A percentile compares a stretch with the other conserved stretches of the same genome.
Conservation (phyloP, 53 echinoderm and acorn worm species). For the Holothuria leucospilota region DNA sequence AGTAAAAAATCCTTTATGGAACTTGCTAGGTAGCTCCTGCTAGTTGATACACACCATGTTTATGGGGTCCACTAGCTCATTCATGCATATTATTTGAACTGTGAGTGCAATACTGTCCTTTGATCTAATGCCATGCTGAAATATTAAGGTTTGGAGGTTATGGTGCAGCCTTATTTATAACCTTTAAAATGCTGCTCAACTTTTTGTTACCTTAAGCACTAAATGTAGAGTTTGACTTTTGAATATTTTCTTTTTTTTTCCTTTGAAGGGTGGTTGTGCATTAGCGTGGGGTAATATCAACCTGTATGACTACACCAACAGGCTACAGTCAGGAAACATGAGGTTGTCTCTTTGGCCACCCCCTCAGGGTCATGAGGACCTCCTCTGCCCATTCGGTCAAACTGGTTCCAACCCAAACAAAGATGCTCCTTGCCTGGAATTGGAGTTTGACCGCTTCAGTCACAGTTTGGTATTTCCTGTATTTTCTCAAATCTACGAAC, state of each 20-base stretch:
- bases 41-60: too few relatives aligned
- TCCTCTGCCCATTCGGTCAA: constrained; percentile 91
- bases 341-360: constrained; percentile 97
- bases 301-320: constrained; percentile 96
- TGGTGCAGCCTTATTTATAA: too few relatives aligned
- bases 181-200: too few relatives aligned
- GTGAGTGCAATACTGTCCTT: too few relatives aligned
- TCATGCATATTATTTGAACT: too few relatives aligned
- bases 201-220: too few relatives aligned
- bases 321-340: constrained; percentile 92
- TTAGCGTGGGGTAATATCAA: constrained; percentile 98
- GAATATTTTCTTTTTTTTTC: not conserved
- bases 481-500: constrained; percentile 82
- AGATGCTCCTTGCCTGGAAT: constrained; percentile 93
- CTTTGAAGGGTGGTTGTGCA: constrained; percentile 71
- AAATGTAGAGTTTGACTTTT: too few relatives aligned
- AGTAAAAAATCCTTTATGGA: too few relatives aligned
- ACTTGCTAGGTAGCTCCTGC: too few relatives aligned
- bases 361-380: constrained; percentile 91
- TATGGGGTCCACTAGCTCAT: too few relatives aligned
- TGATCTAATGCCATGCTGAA: too few relatives aligned
- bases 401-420: constrained; percentile 97
- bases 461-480: constrained; percentile 83
- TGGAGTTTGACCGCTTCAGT: constrained; percentile 89
- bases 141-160: too few relatives aligned